These are phyloP conservation scores for Falcunculus frontatus DNA, from an alignment of 2,113 vertebrate species.

Conservation along the genomic window DNA sequence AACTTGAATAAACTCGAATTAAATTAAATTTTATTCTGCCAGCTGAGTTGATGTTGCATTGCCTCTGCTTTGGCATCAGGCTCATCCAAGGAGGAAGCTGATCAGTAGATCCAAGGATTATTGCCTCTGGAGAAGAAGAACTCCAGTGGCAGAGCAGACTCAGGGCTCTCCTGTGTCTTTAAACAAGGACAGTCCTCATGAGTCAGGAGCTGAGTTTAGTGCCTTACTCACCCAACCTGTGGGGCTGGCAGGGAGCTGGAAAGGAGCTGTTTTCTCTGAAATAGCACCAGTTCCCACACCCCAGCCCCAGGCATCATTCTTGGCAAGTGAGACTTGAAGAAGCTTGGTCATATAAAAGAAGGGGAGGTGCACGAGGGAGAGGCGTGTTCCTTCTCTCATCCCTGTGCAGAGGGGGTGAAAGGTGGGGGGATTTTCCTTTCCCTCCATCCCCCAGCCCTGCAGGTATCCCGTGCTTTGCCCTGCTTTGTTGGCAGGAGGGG, in stretches of 20 bases:
- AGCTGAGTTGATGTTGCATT: neutral
- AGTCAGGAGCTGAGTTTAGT: conserved; percentile 50
- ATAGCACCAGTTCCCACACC: conserved; percentile 44
- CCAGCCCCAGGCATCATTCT: conserved; percentile 68
- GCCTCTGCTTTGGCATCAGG: neutral
- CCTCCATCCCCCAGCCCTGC: neutral
- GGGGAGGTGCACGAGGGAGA: conserved; percentile 47
- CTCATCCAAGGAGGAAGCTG: neutral
- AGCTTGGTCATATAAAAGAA: conserved; percentile 37
- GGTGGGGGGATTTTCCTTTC: neutral
- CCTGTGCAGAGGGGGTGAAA: neutral
- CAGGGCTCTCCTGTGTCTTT: neutral
- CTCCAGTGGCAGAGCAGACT: neutral
- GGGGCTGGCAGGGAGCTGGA: conserved; percentile 54
- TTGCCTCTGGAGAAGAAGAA: neutral
- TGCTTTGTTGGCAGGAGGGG: neutral
- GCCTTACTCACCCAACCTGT: conserved; percentile 53
- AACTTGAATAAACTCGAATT: neutral
- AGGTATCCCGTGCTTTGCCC: neutral
- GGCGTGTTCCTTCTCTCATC: neutral
- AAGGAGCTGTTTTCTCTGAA: conserved; percentile 58
- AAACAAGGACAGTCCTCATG: conserved; percentile 14
- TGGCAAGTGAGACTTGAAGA: conserved; percentile 58
- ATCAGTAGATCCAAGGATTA: neutral
- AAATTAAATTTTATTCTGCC: neutral